phyloP scores from a whole-genome alignment of 2,888 invertebrate genomes.

The Dasysyrphus albostriatus region DNA sequence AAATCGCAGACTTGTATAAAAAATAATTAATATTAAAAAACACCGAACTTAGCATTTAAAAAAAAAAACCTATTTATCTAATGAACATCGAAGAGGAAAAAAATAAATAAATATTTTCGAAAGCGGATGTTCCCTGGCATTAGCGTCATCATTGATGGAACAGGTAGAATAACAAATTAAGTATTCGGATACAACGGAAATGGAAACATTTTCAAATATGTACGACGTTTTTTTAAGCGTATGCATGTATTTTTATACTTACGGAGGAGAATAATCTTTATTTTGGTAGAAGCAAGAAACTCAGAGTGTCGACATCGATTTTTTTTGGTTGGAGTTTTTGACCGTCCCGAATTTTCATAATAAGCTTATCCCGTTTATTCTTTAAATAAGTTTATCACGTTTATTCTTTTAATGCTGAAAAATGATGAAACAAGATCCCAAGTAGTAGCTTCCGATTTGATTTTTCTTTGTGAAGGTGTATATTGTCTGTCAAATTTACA shows the following conservation, averaged over 20 bases:
- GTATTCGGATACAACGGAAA: constrained; percentile 40
- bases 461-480: too few relatives aligned
- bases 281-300: too few relatives aligned
- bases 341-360: too few relatives aligned
- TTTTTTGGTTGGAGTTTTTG: too few relatives aligned
- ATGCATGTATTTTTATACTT: background rate
- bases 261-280: too few relatives aligned
- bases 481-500: too few relatives aligned
- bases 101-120: constrained; percentile 63
- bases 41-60: constrained; percentile 21
- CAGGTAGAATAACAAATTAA: constrained; percentile 62
- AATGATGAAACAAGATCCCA: too few relatives aligned
- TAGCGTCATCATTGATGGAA: constrained; percentile 15
- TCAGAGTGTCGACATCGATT: too few relatives aligned
- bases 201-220: constrained; percentile 31
- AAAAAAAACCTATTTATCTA: constrained; percentile 57
- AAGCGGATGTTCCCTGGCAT: constrained; percentile 54
- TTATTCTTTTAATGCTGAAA: too few relatives aligned
- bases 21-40: constrained; percentile 1
- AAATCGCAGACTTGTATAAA: constrained; percentile 25
- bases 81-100: constrained; percentile 30
- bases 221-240: background rate
- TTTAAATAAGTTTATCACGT: too few relatives aligned
- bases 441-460: too few relatives aligned
- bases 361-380: too few relatives aligned